These are phyloP conservation scores for Myanophis thanlyinensis DNA, from an alignment of 2,113 vertebrate species.

Conservation along the genomic window DNA sequence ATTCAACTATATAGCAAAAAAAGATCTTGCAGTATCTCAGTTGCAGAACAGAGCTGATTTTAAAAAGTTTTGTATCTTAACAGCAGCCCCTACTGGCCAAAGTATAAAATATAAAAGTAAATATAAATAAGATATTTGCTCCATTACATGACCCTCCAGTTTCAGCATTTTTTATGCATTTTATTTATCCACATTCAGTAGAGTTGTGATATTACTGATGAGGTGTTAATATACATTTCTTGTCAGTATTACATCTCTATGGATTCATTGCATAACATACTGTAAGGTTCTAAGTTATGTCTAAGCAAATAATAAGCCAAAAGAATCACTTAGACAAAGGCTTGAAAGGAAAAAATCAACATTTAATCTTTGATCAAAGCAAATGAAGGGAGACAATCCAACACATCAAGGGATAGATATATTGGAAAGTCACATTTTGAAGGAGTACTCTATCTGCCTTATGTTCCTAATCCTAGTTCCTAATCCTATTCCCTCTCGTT, in stretches of 20 bases:
- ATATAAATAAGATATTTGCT: background rate
- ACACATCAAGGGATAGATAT: too few species aligned
- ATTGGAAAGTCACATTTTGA: too few species aligned
- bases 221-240: background rate
- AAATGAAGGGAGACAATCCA: too few species aligned
- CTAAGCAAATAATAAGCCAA: too few species aligned
- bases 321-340: too few species aligned
- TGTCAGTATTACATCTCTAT: background rate
- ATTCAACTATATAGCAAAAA: background rate
- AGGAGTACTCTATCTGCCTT: too few species aligned
- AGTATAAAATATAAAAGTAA: background rate
- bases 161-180: background rate
- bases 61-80: constrained; percentile 2
- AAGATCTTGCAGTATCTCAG: background rate
- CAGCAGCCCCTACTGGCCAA: constrained; percentile 42
- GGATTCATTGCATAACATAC: background rate
- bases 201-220: background rate
- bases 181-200: background rate
- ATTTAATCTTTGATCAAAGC: too few species aligned
- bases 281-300: too few species aligned
- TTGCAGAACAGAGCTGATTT: background rate
- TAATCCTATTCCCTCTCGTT: too few species aligned
- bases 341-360: too few species aligned
- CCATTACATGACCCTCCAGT: background rate
- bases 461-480: too few species aligned